Conservation (phyloP, 2,888 invertebrate genomes). For the Dyspetes luteomarginatus region DNA sequence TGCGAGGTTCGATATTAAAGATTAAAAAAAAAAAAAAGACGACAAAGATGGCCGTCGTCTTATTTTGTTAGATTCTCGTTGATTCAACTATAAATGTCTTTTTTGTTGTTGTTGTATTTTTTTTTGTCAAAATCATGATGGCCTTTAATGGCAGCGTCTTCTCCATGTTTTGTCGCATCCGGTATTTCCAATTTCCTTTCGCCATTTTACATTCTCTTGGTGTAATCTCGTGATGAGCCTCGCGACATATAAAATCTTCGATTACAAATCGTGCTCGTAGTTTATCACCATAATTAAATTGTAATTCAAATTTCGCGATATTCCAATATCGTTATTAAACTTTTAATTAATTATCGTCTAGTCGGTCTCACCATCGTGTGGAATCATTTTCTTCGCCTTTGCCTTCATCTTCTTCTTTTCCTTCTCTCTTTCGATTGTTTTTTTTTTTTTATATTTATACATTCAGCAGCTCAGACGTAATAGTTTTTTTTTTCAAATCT, state of each 20-base stretch:
- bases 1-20: conserved; percentile 47
- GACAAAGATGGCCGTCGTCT: too few relatives aligned
- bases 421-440: conserved; percentile 19
- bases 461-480: conserved; percentile 31
- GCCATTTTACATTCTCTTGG: not conserved
- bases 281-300: not conserved
- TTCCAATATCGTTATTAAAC: conserved; percentile 26
- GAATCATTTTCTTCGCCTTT: not conserved
- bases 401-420: not conserved
- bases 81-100: conserved; percentile 12
- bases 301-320: not conserved
- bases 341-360: conserved; percentile 16
- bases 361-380: not conserved
- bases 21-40: too few relatives aligned
- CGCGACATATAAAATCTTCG: conserved; percentile 44
- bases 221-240: conserved; percentile 11
- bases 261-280: conserved; percentile 35
- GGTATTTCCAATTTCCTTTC: not conserved
- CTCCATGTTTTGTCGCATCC: not conserved
- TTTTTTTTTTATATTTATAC: conserved; percentile 19
- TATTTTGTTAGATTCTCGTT: conserved; percentile 13
- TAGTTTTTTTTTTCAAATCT: conserved; percentile 12
- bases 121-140: not conserved
- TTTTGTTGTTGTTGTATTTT: not conserved
- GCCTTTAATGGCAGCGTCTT: not conserved